Base-by-base conservation (phyloP, 1,140 invertebrate genomes). In the Ostrea edulis region DNA sequence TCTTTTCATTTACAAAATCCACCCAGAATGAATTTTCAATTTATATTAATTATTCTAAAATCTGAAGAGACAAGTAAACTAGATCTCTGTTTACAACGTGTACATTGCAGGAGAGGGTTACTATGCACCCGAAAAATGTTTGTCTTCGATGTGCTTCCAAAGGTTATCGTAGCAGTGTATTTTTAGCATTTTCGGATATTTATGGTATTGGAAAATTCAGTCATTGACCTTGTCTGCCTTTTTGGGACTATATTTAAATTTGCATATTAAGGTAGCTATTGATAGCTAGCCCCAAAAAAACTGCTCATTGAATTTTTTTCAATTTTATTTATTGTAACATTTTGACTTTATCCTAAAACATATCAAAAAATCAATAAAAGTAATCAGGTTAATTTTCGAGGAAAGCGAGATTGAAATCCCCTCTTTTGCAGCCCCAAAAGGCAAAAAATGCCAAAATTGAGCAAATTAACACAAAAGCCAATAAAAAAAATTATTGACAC, bases 151-250 rank as follows among this genome's bases (percentile, higher is more conserved):
- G 68, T 62, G 25, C 68, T 77, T 14, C 17, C 29, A 77, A 12
- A 25, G 68, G 68, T 77, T 77, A 77, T 77, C 68, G 8, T 14
- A 9, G 17, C 22, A 25, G 68, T 77, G 68, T 77, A 77, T 77
- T 77, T 77, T 77, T 77, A 77, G 68, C 22, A 77, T 35, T 5
- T 29, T 11, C 25, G 35, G 25, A 14, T 77, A 77, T 77, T 77
- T 77, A 29, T 9, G 14, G 5, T 77, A 5, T 29, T 77, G 22
- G 25, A 8, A n/a, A 35, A 12, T 35, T 14, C 68, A 29, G 22
- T 35, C 25, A 44, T 35, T 14, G 68, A 29, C 17, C 29, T 9
- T 25, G 25, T 29, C 68, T 77, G 8, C 12, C 68, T 29, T 25
- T 29, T 2, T 22, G 65, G n/a, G 58, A 20, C 58, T 5, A 62